Evolutionary conservation across 2,797 vertebrate species (phyloP), one percentile per base, ranked within the genome.

Genomic region (Urophycis tenuis): DNA sequence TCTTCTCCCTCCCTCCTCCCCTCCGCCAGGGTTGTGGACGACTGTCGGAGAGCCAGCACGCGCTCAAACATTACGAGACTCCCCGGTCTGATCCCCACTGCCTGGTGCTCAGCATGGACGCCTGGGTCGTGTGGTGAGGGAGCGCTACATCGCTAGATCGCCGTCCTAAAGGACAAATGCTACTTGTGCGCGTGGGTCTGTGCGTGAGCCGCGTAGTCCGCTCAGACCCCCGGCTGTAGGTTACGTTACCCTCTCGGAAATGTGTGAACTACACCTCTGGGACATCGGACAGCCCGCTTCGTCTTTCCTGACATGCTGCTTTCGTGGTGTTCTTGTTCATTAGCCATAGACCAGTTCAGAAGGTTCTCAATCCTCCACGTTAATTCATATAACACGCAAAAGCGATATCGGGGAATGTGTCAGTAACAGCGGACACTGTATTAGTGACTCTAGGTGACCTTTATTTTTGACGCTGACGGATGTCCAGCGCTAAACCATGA

Each of bases 41-140:
- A 81, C 79, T 89, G 82, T 96, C 94, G 77, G 92, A 93, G 86
- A 91, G 93, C 49, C 90, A 95, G 73, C 96, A 98, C 45, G 95
- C 96, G 53, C 83, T 96, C 82, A 95, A 94, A 88, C 96, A 98
- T 88, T 95, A 92, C 72, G 80, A 91, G 87, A 95, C 91, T 0
- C 95, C 95, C 1, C 93, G 93, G 71, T 97, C 96, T 6, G 95
- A 96, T 69, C 90, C 94, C n/a, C 96, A 98, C 81, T 96, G 93
- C 79, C 87, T 98, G 81, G 96, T 96, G 81, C 92, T 98, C 88
- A 94, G 86, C 85, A 80, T 96, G 90, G 95, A 97, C 80, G 94
- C 86, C 88, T 98, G 96, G 96, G 95, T 90, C 76, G 96, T 96
- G 19, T 99, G 97, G 97, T 99, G 88, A 93, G 95, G 36, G 29